Evolutionary conservation across 2,888 invertebrate genomes (phyloP), one percentile per base, ranked within the genome.

Genomic region (Monochamus alternatus): DNA sequence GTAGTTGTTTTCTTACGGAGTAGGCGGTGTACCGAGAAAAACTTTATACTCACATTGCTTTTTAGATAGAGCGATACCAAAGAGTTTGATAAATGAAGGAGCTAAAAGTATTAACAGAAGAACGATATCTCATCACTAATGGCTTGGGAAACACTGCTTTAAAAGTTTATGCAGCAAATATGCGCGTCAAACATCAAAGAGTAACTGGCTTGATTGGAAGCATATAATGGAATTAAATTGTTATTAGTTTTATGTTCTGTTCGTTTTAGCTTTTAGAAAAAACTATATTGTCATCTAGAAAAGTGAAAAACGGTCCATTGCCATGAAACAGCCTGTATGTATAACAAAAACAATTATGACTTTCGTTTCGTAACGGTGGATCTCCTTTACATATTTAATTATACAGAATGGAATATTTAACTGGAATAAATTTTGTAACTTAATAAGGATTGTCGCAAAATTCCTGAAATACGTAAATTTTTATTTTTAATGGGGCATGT

Each of bases 51-150:
- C 55, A n/a, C 4, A 55, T 55, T 55, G 14, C 55, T 14, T 55
- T 55, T 22, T 22, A n/a, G 55, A 9, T 38, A 38, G 9, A 12
- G 10, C 47, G 12, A 47, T 10, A 55, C 55, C 55, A 55, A 55
- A 22, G 55, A 3, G 14, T 5, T 22, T 55, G 55, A 55, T 55
- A 55, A 55, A 55, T 12, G n/a, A n/a, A 55, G 55, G n/a, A 5
- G 14, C 55, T 22, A 55, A n/a, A 14, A 55, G 55, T 55, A n/a
- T 55, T 55, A 55, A 55, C 55, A 55, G 14, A 22, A 55, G 55
- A 55, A 55, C 55, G 22, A 55, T 14, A 1, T 55, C 55, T 55
- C 55, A 55, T 55, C 55, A 7, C 55, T 55, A 55, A 55, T 55
- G 22, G 55, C 22, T 8, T 55, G 22, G 4, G 14, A 14, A 55